These are phyloP conservation scores for Phortica magna DNA, from an alignment of 2,888 invertebrate species.

Conservation along the genomic window DNA sequence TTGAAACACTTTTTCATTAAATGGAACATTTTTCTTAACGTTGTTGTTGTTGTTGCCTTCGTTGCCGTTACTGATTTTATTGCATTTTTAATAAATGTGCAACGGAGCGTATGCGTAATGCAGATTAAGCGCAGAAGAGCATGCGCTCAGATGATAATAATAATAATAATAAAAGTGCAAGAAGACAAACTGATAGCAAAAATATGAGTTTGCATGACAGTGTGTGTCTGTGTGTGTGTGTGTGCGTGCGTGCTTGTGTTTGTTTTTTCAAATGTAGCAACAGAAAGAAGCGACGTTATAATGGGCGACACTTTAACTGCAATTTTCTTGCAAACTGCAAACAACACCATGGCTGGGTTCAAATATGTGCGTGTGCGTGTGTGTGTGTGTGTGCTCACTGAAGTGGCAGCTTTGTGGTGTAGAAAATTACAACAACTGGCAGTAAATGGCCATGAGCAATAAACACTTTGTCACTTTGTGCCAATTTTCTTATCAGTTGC, in stretches of 20 bases:
- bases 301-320: constrained; percentile 25
- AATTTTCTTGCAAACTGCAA: constrained; percentile 18
- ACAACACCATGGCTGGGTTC: not conserved
- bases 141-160: not conserved
- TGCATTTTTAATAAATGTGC: constrained; percentile 30
- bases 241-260: constrained; percentile 13
- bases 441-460: constrained; percentile 41
- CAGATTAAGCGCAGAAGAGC: constrained; percentile 12
- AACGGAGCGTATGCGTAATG: constrained; percentile 23
- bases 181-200: not conserved
- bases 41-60: not conserved
- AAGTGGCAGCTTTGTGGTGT: constrained; percentile 27
- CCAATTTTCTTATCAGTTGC: constrained; percentile 3
- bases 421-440: constrained; percentile 35
- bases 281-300: constrained; percentile 7
- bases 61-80: not conserved
- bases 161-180: not conserved
- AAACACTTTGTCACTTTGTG: constrained; percentile 42
- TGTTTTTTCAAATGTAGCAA: not conserved
- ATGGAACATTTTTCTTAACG: not conserved
- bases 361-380: not conserved
- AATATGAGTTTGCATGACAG: not conserved
- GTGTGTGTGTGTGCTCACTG: constrained; percentile 15
- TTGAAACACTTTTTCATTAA: constrained; percentile 12
- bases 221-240: constrained; percentile 17